phyloP scores from a whole-genome alignment of 2,888 invertebrate species.

The Blastobasis lacticolella region DNA sequence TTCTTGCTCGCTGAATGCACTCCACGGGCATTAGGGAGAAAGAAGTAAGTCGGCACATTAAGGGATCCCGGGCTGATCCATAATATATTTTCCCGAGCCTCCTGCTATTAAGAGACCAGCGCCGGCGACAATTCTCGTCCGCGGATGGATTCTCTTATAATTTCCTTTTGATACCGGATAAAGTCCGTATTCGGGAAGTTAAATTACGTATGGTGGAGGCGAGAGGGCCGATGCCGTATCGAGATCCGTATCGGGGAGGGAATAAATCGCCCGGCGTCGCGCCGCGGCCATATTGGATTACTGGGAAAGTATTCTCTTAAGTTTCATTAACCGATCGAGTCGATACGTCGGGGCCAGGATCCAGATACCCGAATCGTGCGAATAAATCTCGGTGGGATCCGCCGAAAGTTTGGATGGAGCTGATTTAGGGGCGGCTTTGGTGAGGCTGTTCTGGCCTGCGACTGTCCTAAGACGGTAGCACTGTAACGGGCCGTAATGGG shows the following conservation, averaged over 20 bases:
- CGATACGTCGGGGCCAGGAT: conserved; percentile 33
- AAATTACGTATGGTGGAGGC: conserved; percentile 60
- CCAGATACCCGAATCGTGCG: conserved; percentile 19
- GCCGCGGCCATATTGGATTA: conserved; percentile 58
- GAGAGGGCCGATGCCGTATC: conserved; percentile 39
- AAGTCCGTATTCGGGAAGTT: conserved; percentile 57
- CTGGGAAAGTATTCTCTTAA: conserved; percentile 63
- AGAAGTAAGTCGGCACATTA: conserved; percentile 6
- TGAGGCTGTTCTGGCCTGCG: not conserved
- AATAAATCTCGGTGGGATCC: conserved; percentile 22
- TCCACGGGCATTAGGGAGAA: conserved; percentile 4
- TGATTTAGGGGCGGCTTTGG: conserved; percentile 17
- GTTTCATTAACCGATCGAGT: conserved; percentile 67
- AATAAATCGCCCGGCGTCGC: conserved; percentile 55
- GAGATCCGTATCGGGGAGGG: conserved; percentile 52
- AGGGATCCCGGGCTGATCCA: conserved; percentile 7
- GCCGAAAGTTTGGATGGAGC: conserved; percentile 29
- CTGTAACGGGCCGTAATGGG: no score
- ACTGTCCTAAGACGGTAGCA: no score
- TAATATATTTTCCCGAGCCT: conserved; percentile 7
- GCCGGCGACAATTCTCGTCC: conserved; percentile 15
- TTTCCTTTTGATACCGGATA: conserved; percentile 63
- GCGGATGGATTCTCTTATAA: conserved; percentile 49
- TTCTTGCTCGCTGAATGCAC: conserved; percentile 16
- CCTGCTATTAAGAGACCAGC: conserved; percentile 13